phyloP scores from a whole-genome alignment of 2,888 invertebrate genomes.

The Napeogenes inachia region DNA sequence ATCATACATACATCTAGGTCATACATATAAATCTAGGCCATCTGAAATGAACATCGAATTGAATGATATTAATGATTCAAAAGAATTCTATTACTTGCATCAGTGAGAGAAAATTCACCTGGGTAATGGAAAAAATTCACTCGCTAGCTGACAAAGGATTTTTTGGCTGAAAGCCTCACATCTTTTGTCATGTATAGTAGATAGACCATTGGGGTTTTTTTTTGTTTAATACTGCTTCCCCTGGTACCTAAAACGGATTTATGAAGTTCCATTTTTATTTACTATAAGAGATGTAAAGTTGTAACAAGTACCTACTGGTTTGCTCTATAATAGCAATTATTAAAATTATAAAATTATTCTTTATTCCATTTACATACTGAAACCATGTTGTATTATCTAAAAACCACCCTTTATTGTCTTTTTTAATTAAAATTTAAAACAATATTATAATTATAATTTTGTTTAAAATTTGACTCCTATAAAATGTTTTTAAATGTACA shows the following conservation, averaged over 20 bases:
- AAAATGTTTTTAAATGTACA: background rate
- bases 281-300: conserved; percentile 11
- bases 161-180: conserved; percentile 39
- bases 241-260: conserved; percentile 23
- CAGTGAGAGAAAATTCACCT: conserved; percentile 14
- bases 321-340: background rate
- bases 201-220: conserved; percentile 21
- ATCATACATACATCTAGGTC: too few species aligned
- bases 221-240: conserved; percentile 16
- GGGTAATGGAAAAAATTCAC: conserved; percentile 21
- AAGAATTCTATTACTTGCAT: conserved; percentile 21
- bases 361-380: too few species aligned
- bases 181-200: conserved; percentile 30
- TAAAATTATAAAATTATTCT: too few species aligned
- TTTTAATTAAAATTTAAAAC: too few species aligned
- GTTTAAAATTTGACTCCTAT: too few species aligned
- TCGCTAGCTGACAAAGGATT: conserved; percentile 47
- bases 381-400: too few species aligned
- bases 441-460: too few species aligned
- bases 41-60: conserved; percentile 19
- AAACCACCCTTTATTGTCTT: too few species aligned
- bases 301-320: conserved; percentile 4
- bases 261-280: conserved; percentile 19
- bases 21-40: too few species aligned
- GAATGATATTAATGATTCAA: conserved; percentile 27